Conservation (phyloP, 2,113 vertebrate genomes). For the Dipodomys stephensi region DNA sequence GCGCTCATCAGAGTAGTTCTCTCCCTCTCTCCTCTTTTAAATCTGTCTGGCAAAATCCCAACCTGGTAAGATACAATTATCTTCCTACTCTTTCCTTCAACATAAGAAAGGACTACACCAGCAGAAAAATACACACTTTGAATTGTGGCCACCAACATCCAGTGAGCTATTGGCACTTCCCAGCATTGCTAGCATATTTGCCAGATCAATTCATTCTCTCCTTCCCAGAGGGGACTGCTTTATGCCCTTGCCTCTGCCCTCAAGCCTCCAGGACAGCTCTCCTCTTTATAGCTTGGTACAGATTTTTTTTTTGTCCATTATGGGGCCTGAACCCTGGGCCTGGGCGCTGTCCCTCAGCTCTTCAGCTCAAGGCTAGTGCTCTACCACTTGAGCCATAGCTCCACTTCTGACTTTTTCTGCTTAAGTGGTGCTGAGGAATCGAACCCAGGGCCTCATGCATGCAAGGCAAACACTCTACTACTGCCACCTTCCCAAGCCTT, state of each 20-base stretch:
- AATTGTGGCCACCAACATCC: no score
- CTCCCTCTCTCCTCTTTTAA: not conserved
- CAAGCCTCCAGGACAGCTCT: not conserved
- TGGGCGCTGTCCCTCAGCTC: no score
- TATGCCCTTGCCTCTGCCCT: not conserved
- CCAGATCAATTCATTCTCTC: not conserved
- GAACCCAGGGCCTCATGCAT: no score
- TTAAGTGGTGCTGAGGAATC: no score
- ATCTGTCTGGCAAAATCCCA: not conserved
- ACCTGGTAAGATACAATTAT: not conserved
- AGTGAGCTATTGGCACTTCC: not conserved
- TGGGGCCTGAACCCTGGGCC: no score
- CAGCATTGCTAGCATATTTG: rapidly evolving
- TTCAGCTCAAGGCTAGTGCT: no score
- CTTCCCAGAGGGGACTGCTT: not conserved
- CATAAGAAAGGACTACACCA: not conserved
- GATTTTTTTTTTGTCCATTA: not conserved
- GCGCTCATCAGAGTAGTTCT: rapidly evolving
- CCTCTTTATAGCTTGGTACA: not conserved
- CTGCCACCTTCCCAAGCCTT: no score
- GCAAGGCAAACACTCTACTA: no score
- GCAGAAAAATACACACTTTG: not conserved
- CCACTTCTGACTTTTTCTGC: no score
- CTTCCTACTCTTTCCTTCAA: not conserved
- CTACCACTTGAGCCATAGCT: no score